phyloP scores from a whole-genome alignment of 2,797 vertebrate genomes.

The Crenichthys baileyi region DNA sequence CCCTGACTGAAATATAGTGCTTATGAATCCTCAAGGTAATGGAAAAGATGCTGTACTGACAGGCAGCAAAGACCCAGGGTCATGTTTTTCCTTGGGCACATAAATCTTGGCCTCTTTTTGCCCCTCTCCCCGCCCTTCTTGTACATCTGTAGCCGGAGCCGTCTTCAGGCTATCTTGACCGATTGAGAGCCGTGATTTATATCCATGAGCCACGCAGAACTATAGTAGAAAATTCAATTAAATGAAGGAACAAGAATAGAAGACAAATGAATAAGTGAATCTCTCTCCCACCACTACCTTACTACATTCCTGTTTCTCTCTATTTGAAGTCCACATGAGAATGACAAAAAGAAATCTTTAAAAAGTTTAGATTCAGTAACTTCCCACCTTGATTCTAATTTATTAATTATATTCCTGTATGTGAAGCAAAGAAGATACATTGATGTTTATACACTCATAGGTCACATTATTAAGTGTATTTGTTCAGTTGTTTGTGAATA shows the following conservation, averaged over 20 bases:
- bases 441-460: neutral
- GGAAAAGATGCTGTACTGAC: conserved; percentile 71
- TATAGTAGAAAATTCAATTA: conserved; percentile 77
- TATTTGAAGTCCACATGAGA: conserved; percentile 41
- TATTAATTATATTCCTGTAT: conserved; percentile 4
- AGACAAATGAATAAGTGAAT: conserved; percentile 62
- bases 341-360: conserved; percentile 27
- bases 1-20: conserved; percentile 65
- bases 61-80: conserved; percentile 69
- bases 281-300: conserved; percentile 25
- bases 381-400: conserved; percentile 37
- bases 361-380: conserved; percentile 27
- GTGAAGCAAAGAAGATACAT: conserved; percentile 14
- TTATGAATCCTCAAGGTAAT: conserved; percentile 73
- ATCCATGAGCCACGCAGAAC: conserved; percentile 21
- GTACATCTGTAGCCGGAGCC: conserved; percentile 56
- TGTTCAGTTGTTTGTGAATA: neutral
- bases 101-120: conserved; percentile 73
- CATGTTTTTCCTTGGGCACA: conserved; percentile 66
- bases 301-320: conserved; percentile 24
- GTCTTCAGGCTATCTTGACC: conserved; percentile 69
- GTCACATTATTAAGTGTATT: neutral
- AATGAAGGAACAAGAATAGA: conserved; percentile 71
- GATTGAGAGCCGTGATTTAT: conserved; percentile 76
- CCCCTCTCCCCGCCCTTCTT: conserved; percentile 59